A percentile compares a stretch with the other conserved stretches of the same genome.
phyloP scores from a whole-genome alignment of 2,888 invertebrate species.

The Endotricha flammealis region DNA sequence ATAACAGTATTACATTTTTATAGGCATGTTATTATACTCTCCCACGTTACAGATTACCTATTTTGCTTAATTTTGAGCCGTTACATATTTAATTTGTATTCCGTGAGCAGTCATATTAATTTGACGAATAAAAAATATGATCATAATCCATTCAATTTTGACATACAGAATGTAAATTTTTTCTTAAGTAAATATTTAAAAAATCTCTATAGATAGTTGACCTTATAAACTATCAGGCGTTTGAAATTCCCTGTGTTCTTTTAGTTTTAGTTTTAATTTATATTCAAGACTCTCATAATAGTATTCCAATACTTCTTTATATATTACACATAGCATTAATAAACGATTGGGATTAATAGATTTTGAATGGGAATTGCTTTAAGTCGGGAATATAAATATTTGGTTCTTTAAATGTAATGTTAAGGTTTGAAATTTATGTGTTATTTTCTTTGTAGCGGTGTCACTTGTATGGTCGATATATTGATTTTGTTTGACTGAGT shows the following conservation, averaged over 20 bases:
- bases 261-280: conserved; percentile 53
- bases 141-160: conserved; percentile 2
- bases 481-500: conserved; percentile 45
- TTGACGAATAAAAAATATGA: conserved; percentile 3
- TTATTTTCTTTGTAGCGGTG: conserved; percentile 33
- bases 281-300: conserved; percentile 45
- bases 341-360: conserved; percentile 50
- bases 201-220: conserved; percentile 1
- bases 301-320: conserved; percentile 42
- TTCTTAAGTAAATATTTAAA: conserved; percentile 8
- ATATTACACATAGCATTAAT: conserved; percentile 38
- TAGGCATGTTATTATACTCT: neutral
- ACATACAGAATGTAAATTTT: conserved; percentile 1
- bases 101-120: neutral
- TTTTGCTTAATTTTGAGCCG: neutral
- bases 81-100: neutral
- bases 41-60: neutral
- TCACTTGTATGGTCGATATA: conserved; percentile 39
- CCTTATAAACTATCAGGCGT: conserved; percentile 9
- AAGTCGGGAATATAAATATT: conserved; percentile 43
- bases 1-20: neutral
- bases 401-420: conserved; percentile 40
- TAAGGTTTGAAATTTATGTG: conserved; percentile 48
- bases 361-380: conserved; percentile 57
- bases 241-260: conserved; percentile 41